These are phyloP conservation scores for Aphidius colemani DNA, from an alignment of 2,888 invertebrate genomes.

Conservation along the genomic window DNA sequence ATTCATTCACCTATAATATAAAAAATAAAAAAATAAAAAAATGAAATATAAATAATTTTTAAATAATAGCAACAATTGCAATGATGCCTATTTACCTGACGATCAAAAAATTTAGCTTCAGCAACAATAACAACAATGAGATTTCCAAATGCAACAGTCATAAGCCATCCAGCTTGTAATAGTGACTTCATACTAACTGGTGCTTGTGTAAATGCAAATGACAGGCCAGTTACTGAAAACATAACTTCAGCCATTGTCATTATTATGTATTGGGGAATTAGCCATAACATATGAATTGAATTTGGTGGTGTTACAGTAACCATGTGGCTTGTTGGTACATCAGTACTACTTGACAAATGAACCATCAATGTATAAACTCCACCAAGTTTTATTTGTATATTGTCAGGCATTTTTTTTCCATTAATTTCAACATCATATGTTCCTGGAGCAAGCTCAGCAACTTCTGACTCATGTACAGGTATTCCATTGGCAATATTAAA, in stretches of 20 bases:
- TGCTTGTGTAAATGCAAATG: constrained; percentile 95
- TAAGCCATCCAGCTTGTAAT: constrained; percentile 86
- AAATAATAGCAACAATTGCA: not conserved
- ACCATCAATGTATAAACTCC: constrained; percentile 70
- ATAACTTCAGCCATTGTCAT: constrained; percentile 94
- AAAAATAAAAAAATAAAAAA: constrained; percentile 13
- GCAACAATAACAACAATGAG: constrained; percentile 89
- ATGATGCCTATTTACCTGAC: constrained; percentile 67
- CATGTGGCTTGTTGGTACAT: constrained; percentile 37
- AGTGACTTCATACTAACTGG: constrained; percentile 94
- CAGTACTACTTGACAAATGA: constrained; percentile 49
- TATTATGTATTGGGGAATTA: constrained; percentile 90
- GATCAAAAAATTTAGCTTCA: constrained; percentile 74
- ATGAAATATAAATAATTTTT: constrained; percentile 3
- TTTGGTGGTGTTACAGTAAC: constrained; percentile 70
- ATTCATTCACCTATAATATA: constrained; percentile 82
- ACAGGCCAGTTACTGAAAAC: constrained; percentile 93
- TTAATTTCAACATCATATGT: constrained; percentile 59
- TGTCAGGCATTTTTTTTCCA: constrained; percentile 47
- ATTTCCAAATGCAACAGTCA: constrained; percentile 93
- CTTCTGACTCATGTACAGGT: constrained; percentile 7
- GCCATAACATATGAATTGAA: constrained; percentile 79
- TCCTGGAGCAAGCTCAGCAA: constrained; percentile 55
- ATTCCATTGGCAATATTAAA: not conserved
- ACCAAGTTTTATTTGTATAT: constrained; percentile 63